These are phyloP conservation scores for Drosophila pandora DNA, from an alignment of 1,140 invertebrate species.

Conservation along the genomic window DNA sequence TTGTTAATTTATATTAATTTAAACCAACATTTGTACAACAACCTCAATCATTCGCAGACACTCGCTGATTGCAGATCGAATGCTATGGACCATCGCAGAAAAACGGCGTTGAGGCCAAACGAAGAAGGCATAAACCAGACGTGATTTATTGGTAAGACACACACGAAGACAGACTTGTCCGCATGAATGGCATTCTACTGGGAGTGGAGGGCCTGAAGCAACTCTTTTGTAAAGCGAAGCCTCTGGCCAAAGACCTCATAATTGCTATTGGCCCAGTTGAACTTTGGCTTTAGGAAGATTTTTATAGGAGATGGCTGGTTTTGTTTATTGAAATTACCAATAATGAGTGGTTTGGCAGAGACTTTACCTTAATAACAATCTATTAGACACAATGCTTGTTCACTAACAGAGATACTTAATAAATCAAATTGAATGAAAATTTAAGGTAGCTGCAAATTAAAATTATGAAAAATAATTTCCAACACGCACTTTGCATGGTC, in stretches of 20 bases:
- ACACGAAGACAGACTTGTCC: constrained; percentile 1
- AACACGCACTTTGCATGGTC: background rate
- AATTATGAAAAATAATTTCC: background rate
- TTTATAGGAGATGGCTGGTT: background rate
- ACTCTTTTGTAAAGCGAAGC: constrained; percentile 5
- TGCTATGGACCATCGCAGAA: background rate
- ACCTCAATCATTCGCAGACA: background rate
- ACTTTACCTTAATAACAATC: background rate
- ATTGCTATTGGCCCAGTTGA: constrained; percentile 11
- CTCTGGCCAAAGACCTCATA: constrained; percentile 7
- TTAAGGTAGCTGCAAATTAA: no score
- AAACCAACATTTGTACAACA: background rate
- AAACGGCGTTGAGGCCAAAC: background rate
- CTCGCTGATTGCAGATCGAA: background rate
- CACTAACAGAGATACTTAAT: background rate
- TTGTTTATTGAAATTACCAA: constrained; percentile 5
- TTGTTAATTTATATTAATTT: background rate
- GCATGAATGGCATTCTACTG: constrained; percentile 5
- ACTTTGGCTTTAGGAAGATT: constrained; percentile 10
- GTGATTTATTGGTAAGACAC: constrained; percentile 14
- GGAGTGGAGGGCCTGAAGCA: background rate
- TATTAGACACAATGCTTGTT: background rate
- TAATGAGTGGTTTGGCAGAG: constrained; percentile 1
- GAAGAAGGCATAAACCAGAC: background rate
- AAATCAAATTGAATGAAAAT: background rate